Evolutionary conservation across 2,113 vertebrate genomes (phyloP).

Genomic region (Aramus guarauna): DNA sequence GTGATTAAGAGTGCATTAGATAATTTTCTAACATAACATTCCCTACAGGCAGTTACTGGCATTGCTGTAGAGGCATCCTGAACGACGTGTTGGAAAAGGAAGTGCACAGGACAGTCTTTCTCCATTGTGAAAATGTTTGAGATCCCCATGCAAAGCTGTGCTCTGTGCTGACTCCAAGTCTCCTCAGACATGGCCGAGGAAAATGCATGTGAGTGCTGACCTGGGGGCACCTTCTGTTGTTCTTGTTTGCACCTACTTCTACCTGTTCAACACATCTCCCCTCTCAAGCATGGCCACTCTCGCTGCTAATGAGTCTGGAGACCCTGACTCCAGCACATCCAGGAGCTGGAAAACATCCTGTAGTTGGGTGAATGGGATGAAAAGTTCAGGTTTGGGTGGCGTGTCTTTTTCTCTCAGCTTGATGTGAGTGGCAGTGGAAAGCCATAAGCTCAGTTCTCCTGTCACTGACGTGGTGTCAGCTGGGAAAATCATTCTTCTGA

Average conservation of each 20-base stretch:
- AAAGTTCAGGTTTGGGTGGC: background rate
- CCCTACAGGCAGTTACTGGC: constrained; percentile 57
- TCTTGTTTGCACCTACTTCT: constrained; percentile 10
- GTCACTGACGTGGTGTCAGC: background rate
- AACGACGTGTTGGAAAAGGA: constrained; percentile 32
- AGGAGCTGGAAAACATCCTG: background rate
- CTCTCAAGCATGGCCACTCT: background rate
- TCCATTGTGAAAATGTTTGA: constrained; percentile 38
- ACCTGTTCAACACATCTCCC: background rate
- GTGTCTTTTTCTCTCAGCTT: background rate
- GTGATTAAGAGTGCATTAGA: constrained; percentile 32
- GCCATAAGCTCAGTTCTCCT: background rate
- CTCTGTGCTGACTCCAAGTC: constrained; percentile 46
- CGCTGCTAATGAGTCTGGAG: background rate
- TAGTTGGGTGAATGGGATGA: background rate
- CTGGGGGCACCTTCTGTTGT: background rate
- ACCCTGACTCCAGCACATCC: background rate
- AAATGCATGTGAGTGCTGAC: constrained; percentile 47
- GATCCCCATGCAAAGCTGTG: constrained; percentile 46
- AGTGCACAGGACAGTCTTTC: constrained; percentile 27
- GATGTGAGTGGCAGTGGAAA: background rate
- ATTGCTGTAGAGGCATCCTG: constrained; percentile 53
- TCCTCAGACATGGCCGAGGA: constrained; percentile 58
- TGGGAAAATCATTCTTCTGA: background rate
- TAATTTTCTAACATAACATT: constrained; percentile 58